These are phyloP conservation scores for Alces alces DNA, from an alignment of 2,113 vertebrate genomes.

Conservation along the genomic window DNA sequence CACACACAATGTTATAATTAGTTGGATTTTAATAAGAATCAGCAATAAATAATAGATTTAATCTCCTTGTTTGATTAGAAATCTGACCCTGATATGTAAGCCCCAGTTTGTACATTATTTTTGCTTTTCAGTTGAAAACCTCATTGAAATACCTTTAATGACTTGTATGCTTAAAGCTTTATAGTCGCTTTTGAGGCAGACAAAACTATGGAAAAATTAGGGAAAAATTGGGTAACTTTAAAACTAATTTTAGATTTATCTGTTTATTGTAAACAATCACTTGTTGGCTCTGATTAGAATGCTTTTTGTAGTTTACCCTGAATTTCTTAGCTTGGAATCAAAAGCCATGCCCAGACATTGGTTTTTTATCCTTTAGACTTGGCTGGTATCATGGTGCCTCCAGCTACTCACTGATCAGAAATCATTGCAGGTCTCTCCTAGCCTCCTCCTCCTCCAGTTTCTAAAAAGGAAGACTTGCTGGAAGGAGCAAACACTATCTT, in stretches of 20 bases:
- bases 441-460: background rate
- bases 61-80: conserved; percentile 53
- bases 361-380: background rate
- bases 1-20: background rate
- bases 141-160: conserved; percentile 27
- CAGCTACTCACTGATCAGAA: background rate
- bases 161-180: background rate
- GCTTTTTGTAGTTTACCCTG: background rate
- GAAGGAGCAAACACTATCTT: conserved; percentile 12
- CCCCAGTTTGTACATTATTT: background rate
- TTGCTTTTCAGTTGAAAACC: conserved; percentile 20
- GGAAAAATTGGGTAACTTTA: background rate
- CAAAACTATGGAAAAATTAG: background rate
- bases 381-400: background rate
- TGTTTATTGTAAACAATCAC: background rate
- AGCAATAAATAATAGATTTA: conserved; percentile 28
- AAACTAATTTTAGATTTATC: background rate
- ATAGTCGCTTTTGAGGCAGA: background rate
- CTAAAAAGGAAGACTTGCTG: background rate
- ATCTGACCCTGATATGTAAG: background rate
- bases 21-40: conserved; percentile 32
- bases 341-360: background rate
- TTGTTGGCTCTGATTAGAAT: background rate
- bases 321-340: background rate
- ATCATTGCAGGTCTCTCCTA: background rate